Evolutionary conservation across 2,113 vertebrate species (phyloP).

Genomic region (Hippocampus barbouri): DNA sequence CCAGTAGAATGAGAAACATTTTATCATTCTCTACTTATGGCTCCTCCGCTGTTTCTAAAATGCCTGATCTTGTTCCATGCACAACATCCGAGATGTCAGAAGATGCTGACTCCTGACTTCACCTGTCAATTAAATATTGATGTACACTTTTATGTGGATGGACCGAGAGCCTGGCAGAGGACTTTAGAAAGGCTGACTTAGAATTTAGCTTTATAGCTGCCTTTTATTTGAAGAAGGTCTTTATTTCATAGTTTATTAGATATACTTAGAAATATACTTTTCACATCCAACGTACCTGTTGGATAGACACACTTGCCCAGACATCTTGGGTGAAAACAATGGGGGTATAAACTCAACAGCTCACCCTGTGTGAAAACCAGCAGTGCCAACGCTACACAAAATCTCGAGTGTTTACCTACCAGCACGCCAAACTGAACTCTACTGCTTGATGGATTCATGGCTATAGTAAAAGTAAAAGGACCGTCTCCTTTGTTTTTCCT

Average conservation of each 20-base stretch:
- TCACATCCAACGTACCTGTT: no score
- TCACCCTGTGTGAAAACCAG: no score
- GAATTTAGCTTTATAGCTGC: not conserved
- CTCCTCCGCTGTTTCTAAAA: conserved; percentile 9
- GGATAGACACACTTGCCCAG: no score
- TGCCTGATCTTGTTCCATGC: conserved; percentile 15
- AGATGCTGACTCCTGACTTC: conserved; percentile 10
- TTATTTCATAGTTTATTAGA: not conserved
- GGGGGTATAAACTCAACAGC: no score
- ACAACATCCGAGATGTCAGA: conserved; percentile 25
- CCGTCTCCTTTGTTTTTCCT: no score
- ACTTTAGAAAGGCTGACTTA: conserved; percentile 1
- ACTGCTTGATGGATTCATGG: no score
- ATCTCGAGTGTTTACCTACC: no score
- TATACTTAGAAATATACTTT: no score
- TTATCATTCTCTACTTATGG: not conserved
- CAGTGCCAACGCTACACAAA: no score
- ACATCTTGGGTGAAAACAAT: no score
- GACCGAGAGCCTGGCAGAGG: conserved; percentile 15
- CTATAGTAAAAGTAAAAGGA: no score
- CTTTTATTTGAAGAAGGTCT: not conserved
- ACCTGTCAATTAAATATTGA: conserved; percentile 37
- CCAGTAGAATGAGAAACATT: not conserved
- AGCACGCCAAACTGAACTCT: no score
- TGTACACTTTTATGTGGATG: conserved; percentile 4